Percentiles rank a stretch among this genome's conserved stretches.
phyloP scores from a whole-genome alignment of 2,797 vertebrate genomes.

The Buphagus erythrorhynchus region DNA sequence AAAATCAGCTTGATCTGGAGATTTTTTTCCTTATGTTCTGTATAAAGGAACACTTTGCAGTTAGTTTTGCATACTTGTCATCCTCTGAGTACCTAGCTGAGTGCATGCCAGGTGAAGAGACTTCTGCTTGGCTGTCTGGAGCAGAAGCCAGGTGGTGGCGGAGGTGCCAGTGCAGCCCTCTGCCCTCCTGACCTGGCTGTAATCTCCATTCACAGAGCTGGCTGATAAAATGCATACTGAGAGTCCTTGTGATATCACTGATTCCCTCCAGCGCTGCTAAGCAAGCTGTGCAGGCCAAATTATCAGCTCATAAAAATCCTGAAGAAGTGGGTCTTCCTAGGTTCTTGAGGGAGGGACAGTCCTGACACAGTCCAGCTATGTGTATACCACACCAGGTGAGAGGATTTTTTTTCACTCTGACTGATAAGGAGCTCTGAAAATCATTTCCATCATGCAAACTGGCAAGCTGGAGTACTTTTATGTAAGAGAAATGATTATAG shows the following conservation, averaged over 20 bases:
- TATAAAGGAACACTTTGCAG: background rate
- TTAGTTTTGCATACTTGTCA: background rate
- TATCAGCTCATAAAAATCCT: background rate
- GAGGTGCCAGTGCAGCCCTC: background rate
- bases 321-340: background rate
- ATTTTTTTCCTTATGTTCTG: background rate
- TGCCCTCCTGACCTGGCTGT: background rate
- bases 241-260: accelerated
- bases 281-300: background rate
- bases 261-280: background rate
- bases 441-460: background rate
- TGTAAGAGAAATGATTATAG: accelerated
- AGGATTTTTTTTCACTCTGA: background rate
- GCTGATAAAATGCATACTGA: background rate
- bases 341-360: background rate
- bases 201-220: background rate
- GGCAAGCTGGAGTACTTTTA: background rate
- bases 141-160: background rate
- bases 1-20: background rate
- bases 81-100: background rate
- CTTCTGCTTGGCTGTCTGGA: background rate
- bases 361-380: background rate
- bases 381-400: accelerated
- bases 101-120: background rate
- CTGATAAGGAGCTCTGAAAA: background rate